A percentile compares a stretch with the other conserved stretches of the same genome.
Evolutionary conservation across 2,797 vertebrate genomes (phyloP).

Genomic region (Zalophus californianus): DNA sequence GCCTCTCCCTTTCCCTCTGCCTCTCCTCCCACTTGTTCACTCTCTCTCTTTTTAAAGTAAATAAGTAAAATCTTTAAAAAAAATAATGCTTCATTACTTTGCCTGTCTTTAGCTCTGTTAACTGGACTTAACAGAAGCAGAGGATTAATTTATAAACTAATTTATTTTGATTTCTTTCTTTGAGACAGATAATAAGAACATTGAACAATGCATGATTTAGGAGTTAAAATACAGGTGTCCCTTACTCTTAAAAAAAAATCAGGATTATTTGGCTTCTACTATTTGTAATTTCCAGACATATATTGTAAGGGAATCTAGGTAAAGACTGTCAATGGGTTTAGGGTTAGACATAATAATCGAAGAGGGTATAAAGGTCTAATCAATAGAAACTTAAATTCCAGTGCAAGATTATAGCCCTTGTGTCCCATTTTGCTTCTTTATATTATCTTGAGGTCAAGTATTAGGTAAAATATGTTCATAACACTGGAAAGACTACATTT

Average conservation of each 20-base stretch:
- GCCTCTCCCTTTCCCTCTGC: not conserved
- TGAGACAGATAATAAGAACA: not conserved
- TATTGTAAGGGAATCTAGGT: not conserved
- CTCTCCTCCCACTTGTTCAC: not conserved
- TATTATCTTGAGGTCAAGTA: slow-evolving; percentile 43
- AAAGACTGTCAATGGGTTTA: not conserved
- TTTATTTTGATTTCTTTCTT: not conserved
- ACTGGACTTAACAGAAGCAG: not conserved
- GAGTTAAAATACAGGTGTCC: not conserved
- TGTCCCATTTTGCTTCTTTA: not conserved
- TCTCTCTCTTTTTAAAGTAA: not conserved
- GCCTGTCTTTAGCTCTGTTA: not conserved
- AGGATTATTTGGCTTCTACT: not conserved
- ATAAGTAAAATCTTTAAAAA: not conserved
- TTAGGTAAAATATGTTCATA: slow-evolving; percentile 3
- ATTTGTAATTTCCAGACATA: slow-evolving; percentile 8
- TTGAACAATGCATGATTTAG: not conserved
- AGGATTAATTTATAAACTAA: not conserved
- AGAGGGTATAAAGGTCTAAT: not conserved
- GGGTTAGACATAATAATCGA: not conserved
- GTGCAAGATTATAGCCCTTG: not conserved
- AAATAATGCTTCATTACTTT: not conserved
- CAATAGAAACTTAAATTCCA: slow-evolving; percentile 21
- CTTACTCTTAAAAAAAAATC: not conserved
- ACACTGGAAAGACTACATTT: not conserved